These are phyloP conservation scores for Pleuronectes platessa DNA, from an alignment of 2,113 vertebrate species.

Conservation along the genomic window DNA sequence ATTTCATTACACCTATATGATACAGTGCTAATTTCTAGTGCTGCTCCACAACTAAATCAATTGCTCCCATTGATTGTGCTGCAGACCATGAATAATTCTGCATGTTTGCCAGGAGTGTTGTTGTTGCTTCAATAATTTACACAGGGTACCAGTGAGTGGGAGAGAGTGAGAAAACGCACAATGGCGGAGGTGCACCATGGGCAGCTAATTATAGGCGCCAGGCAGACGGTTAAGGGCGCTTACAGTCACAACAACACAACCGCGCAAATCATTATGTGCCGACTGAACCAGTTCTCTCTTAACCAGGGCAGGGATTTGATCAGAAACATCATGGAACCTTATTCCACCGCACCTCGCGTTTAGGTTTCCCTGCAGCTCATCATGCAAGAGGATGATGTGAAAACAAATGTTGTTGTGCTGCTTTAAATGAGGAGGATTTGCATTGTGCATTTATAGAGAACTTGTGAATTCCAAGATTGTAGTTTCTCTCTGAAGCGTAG, in stretches of 20 bases:
- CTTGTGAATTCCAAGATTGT: not conserved
- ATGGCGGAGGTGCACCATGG: constrained; percentile 14
- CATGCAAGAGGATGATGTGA: constrained; percentile 27
- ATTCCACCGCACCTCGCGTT: constrained; percentile 22
- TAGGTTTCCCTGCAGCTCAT: constrained; percentile 7
- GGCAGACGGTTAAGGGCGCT: constrained; percentile 48
- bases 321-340: constrained; percentile 22
- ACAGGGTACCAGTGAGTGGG: constrained; percentile 25
- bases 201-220: constrained; percentile 59
- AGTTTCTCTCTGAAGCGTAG: not conserved
- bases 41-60: constrained; percentile 10
- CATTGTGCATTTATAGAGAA: not conserved
- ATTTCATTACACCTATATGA: constrained; percentile 44
- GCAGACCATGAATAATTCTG: constrained; percentile 43
- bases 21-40: constrained; percentile 17
- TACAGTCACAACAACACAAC: constrained; percentile 36
- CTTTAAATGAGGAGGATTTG: constrained; percentile 23
- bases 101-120: constrained; percentile 33
- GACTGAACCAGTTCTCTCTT: constrained; percentile 16
- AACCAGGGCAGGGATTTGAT: constrained; percentile 31
- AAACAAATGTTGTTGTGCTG: constrained; percentile 11
- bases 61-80: constrained; percentile 44
- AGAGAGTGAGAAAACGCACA: constrained; percentile 24
- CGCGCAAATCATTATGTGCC: constrained; percentile 39
- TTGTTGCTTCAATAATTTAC: constrained; percentile 49